Conservation (phyloP, 2,888 invertebrate genomes). For the Phalangium opilio region DNA sequence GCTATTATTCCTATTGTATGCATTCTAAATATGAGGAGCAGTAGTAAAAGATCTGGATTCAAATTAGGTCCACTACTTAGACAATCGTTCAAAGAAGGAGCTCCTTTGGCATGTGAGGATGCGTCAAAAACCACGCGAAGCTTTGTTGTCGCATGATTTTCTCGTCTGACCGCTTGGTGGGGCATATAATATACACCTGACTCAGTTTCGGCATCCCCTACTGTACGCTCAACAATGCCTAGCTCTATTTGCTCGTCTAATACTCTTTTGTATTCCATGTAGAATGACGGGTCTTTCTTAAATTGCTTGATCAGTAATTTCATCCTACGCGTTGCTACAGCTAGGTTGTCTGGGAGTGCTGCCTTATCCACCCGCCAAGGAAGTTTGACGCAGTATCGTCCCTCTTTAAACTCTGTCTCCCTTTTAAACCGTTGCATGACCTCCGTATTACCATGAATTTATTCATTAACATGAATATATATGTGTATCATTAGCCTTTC, state of each 20-base stretch:
- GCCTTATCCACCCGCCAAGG: too few species aligned
- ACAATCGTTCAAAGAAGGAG: constrained; percentile 7
- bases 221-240: neutral
- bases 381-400: too few species aligned
- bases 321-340: neutral
- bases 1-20: constrained; percentile 5
- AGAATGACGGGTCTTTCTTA: neutral
- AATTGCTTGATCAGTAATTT: neutral
- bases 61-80: constrained; percentile 4
- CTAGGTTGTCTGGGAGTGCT: neutral
- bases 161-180: constrained; percentile 5
- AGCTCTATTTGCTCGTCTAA: too few species aligned
- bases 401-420: too few species aligned
- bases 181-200: constrained; percentile 4
- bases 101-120: constrained; percentile 1
- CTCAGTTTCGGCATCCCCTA: neutral
- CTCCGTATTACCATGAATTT: too few species aligned
- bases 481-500: too few species aligned
- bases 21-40: constrained; percentile 9
- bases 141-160: neutral
- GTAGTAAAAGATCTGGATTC: neutral
- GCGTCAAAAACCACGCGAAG: constrained; percentile 8
- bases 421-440: too few species aligned
- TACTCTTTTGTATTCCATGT: neutral
- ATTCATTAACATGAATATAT: too few species aligned